Base-by-base conservation (phyloP, 2,113 vertebrate species). In the Ifrita kowaldi region DNA sequence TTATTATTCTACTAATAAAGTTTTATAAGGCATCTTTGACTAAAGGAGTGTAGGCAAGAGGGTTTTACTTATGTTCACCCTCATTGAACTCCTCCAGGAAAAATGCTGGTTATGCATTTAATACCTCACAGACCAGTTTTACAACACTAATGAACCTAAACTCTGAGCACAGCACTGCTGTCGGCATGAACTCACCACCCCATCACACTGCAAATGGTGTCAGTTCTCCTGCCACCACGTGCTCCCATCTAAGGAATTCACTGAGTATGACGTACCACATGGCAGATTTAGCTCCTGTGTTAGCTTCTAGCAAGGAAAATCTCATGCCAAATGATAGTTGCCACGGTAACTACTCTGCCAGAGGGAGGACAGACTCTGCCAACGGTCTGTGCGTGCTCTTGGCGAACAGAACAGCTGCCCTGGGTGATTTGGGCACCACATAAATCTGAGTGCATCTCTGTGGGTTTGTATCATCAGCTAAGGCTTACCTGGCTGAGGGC, bases 271-370 rank as follows among this genome's bases (percentile, higher is more conserved):
- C 0, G 0, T 37, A 60, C 57, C 67, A 33, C 53, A 1, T 24
- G 78, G 21, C 87, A 76, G 62, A 56, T 84, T 60, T 27, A 60
- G 82, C 71, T 49, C 18, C 74, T 39, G 23, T 20, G 49, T 18
- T 59, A 33, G 57, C n/a, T 74, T 83, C 94, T 41, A 73, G 95
- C 69, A 52, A 89, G 80, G 67, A 35, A 80, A 89, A 87, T 83
- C 92, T 84, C 86, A 19, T 55, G 84, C 68, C 95, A 63, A 86
- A 68, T 1, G 5, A 79, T 59, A 94, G 93, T 96, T 97, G 94
- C 94, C 95, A 96, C 87, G 96, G 96, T 94, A 97, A 97, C 96
- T 79, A 67, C 86, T 95, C 88, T 80, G 74, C 70, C 75, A 37
- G 59, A 87, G 88, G 75, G 76, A 82, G 42, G 75, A 86, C 2